Percentiles rank a stretch among this genome's conserved stretches.
Conservation (phyloP, 2,797 vertebrate species). For the Caiman crocodilus region DNA sequence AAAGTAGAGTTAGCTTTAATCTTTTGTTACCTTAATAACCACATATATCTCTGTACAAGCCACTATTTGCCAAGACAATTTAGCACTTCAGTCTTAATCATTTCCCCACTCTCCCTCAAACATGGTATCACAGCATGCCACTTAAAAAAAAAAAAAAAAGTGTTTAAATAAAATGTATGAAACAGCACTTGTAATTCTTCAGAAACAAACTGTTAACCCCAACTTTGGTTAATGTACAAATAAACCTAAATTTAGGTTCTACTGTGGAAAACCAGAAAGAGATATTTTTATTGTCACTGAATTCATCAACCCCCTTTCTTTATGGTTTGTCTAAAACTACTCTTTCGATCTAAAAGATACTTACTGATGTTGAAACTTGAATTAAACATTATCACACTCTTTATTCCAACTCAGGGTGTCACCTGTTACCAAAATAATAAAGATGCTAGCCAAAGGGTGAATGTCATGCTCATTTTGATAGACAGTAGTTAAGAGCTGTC, state of each 20-base stretch:
- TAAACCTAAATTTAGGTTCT: not conserved
- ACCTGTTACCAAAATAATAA: constrained; percentile 30
- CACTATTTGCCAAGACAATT: constrained; percentile 47
- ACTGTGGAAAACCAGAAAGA: not conserved
- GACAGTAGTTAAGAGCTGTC: constrained; percentile 46
- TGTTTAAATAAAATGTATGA: no score
- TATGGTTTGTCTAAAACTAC: constrained; percentile 7
- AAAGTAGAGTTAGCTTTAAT: constrained; percentile 3
- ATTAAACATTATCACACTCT: not conserved
- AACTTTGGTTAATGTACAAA: not conserved
- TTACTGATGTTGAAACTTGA: constrained; percentile 4
- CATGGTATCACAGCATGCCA: constrained; percentile 41
- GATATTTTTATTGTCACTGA: not conserved
- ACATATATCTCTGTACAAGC: constrained; percentile 26
- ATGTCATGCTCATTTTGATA: constrained; percentile 22
- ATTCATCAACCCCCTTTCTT: not conserved
- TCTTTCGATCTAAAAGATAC: not conserved
- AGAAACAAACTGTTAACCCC: not conserved
- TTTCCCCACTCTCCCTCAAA: constrained; percentile 59
- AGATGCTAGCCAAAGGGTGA: not conserved
- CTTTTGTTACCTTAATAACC: constrained; percentile 33
- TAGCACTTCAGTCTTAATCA: constrained; percentile 14
- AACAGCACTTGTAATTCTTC: constrained; percentile 3
- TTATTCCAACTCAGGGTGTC: not conserved
- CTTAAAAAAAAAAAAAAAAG: no score